Evolutionary conservation across 2,888 invertebrate genomes (phyloP).

Genomic region (Spilarctia lutea): DNA sequence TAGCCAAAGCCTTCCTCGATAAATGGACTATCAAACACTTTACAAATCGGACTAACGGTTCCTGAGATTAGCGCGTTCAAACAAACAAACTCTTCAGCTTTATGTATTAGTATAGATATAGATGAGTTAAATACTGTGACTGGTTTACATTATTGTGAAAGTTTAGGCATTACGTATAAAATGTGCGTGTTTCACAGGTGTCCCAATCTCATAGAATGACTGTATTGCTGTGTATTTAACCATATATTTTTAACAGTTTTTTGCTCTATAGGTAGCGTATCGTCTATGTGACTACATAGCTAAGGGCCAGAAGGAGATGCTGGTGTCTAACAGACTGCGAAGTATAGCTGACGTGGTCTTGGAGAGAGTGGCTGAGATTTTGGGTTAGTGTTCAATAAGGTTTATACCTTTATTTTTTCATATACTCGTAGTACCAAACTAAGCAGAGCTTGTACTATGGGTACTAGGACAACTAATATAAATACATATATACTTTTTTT

Average conservation of each 20-base stretch:
- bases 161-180: too few relatives aligned
- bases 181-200: neutral
- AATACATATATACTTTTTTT: too few relatives aligned
- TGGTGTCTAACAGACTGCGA: slow-evolving; percentile 85
- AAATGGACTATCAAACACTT: too few relatives aligned
- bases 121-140: neutral
- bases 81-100: too few relatives aligned
- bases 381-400: slow-evolving; percentile 61
- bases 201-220: neutral
- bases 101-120: too few relatives aligned
- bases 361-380: slow-evolving; percentile 85
- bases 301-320: slow-evolving; percentile 82
- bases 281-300: slow-evolving; percentile 82
- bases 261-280: slow-evolving; percentile 72
- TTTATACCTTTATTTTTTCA: neutral
- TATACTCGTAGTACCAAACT: too few relatives aligned
- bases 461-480: too few relatives aligned
- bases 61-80: too few relatives aligned
- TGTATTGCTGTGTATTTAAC: neutral
- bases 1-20: too few relatives aligned
- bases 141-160: neutral
- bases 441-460: too few relatives aligned
- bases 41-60: too few relatives aligned
- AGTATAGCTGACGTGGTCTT: slow-evolving; percentile 86
- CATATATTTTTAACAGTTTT: neutral